These are phyloP conservation scores for Tragopan temminckii DNA, from an alignment of 2,797 vertebrate species.

Conservation along the genomic window DNA sequence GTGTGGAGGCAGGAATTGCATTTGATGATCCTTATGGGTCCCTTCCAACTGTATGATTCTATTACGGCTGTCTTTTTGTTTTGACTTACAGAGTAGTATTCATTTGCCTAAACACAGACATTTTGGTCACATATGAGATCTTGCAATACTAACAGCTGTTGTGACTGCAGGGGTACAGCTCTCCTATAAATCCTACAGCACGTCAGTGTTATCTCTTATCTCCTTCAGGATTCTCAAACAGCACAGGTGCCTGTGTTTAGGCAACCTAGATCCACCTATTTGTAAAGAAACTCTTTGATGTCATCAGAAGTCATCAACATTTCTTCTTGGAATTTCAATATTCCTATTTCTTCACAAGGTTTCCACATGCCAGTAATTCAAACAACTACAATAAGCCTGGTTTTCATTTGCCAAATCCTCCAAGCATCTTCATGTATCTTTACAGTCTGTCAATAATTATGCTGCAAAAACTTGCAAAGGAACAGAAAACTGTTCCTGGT, in stretches of 20 bases:
- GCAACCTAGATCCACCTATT: not conserved
- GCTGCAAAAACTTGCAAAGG: conserved; percentile 24
- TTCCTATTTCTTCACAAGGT: not conserved
- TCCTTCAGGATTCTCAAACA: not conserved
- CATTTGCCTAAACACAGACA: not conserved
- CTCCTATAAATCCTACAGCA: not conserved
- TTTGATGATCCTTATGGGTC: not conserved
- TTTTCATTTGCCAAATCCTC: conserved; percentile 1
- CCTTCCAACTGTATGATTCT: not conserved
- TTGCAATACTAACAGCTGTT: not conserved
- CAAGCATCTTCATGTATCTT: not conserved
- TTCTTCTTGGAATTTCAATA: not conserved
- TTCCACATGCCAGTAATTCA: not conserved
- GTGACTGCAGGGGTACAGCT: not conserved
- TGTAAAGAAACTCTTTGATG: not conserved
- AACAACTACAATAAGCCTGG: not conserved
- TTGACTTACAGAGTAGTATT: conserved; percentile 6
- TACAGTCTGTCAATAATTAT: not conserved
- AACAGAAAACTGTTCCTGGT: not conserved
- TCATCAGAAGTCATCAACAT: not conserved
- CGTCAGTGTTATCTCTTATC: not conserved
- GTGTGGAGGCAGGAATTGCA: not conserved
- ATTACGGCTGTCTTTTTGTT: not conserved
- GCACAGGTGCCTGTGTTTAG: not conserved
- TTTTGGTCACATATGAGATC: not conserved